phyloP scores from a whole-genome alignment of 1,140 invertebrate genomes.

The Onthophagus taurus region DNA sequence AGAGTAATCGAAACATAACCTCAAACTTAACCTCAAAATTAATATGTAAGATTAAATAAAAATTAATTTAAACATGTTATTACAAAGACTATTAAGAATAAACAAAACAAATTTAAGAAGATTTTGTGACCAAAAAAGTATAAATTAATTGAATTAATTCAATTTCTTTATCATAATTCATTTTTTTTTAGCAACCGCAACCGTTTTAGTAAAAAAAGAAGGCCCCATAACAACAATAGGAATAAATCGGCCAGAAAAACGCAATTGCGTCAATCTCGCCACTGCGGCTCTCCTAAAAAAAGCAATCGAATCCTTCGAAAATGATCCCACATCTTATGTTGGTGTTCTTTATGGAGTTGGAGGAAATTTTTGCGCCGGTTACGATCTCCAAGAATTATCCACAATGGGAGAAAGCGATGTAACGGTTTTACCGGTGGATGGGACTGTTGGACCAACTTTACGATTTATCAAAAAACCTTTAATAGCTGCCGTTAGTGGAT shows the following conservation, averaged over 20 bases:
- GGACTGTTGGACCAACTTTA: conserved; percentile 46
- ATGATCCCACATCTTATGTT: conserved; percentile 55
- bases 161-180: too few relatives aligned
- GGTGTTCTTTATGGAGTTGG: conserved; percentile 79
- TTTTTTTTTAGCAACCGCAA: too few relatives aligned
- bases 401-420: conserved; percentile 32
- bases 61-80: too few relatives aligned
- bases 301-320: conserved; percentile 71
- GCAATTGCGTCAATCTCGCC: conserved; percentile 67
- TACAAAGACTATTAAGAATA: too few relatives aligned
- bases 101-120: too few relatives aligned
- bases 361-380: conserved; percentile 85
- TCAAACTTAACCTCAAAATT: too few relatives aligned
- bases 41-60: too few relatives aligned
- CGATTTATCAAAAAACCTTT: conserved; percentile 70
- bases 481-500: conserved; percentile 77
- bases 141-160: too few relatives aligned
- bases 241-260: conserved; percentile 73
- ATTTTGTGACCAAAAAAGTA: too few relatives aligned
- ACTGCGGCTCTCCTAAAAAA: conserved; percentile 57
- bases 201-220: conserved; percentile 49
- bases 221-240: conserved; percentile 64
- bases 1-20: too few relatives aligned
- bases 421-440: conserved; percentile 24
- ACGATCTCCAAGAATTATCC: conserved; percentile 64